Evolutionary conservation across 2,113 vertebrate species (phyloP).

Genomic region (Eptesicus fuscus): DNA sequence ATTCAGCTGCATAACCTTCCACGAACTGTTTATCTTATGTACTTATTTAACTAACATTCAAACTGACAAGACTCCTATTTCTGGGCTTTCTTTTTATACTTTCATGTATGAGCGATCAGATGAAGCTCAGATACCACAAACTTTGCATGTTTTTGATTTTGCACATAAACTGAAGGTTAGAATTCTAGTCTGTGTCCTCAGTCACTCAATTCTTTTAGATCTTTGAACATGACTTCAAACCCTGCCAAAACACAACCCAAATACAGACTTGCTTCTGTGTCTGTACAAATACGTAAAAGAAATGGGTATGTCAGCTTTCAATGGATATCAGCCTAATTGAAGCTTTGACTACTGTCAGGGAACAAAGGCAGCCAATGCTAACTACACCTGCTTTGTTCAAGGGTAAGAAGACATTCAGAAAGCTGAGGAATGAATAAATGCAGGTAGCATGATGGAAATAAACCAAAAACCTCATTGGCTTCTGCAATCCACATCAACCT

Average conservation of each 20-base stretch:
- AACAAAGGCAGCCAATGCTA: conserved; percentile 77
- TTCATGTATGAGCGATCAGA: conserved; percentile 85
- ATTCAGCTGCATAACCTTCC: conserved; percentile 86
- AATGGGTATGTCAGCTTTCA: conserved; percentile 82
- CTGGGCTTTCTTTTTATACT: conserved; percentile 83
- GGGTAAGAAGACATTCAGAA: conserved; percentile 78
- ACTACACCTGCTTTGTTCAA: conserved; percentile 78
- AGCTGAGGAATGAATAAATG: neutral
- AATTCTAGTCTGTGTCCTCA: conserved; percentile 85
- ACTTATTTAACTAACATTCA: conserved; percentile 90
- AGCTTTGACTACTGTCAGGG: conserved; percentile 80
- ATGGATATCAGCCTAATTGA: conserved; percentile 81
- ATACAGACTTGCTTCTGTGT: conserved; percentile 81
- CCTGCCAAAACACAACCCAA: conserved; percentile 85
- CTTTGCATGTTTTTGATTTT: conserved; percentile 90
- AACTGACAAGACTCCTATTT: conserved; percentile 86
- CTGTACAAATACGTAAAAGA: conserved; percentile 85
- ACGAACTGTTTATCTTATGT: conserved; percentile 88
- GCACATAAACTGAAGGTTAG: conserved; percentile 87
- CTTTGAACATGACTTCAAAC: conserved; percentile 89
- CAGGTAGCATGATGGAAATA: neutral
- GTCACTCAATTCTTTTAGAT: conserved; percentile 84
- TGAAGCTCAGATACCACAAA: conserved; percentile 83
- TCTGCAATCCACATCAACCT: neutral
- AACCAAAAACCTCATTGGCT: neutral